phyloP scores from a whole-genome alignment of 2,113 vertebrate genomes.

The Psittacula cyanocephala region DNA sequence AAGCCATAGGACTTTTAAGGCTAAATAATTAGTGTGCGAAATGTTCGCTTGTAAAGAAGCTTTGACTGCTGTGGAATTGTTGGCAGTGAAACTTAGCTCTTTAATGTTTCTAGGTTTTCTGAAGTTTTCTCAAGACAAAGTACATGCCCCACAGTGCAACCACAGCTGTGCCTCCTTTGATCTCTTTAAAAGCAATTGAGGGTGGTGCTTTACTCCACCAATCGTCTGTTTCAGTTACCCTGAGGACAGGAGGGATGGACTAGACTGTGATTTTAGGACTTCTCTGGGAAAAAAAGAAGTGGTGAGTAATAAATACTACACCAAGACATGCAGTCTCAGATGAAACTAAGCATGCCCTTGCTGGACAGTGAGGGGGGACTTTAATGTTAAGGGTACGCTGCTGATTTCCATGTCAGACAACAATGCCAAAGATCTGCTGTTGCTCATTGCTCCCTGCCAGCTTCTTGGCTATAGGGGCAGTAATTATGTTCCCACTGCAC shows the following conservation, averaged over 20 bases:
- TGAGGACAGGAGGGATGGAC: neutral
- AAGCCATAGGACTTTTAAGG: neutral
- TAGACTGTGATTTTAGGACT: neutral
- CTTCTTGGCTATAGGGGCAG: neutral
- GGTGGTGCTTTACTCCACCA: neutral
- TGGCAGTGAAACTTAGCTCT: neutral
- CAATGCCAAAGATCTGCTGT: neutral
- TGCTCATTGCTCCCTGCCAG: neutral
- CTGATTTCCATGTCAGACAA: neutral
- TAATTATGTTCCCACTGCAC: fast-evolving
- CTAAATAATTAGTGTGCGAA: neutral
- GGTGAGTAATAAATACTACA: neutral
- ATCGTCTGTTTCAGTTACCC: neutral
- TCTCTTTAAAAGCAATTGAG: neutral
- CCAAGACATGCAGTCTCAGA: neutral
- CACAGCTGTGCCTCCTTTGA: neutral
- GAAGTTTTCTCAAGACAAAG: neutral
- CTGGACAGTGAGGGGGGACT: neutral
- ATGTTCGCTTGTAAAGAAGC: neutral
- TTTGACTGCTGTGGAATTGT: neutral
- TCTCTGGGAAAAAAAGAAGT: neutral
- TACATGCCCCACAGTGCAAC: neutral
- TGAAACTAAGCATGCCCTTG: neutral
- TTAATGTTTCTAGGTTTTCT: neutral
- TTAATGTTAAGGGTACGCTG: neutral